Conservation (phyloP, 2,113 vertebrate species). For the Brachionichthys hirsutus region DNA sequence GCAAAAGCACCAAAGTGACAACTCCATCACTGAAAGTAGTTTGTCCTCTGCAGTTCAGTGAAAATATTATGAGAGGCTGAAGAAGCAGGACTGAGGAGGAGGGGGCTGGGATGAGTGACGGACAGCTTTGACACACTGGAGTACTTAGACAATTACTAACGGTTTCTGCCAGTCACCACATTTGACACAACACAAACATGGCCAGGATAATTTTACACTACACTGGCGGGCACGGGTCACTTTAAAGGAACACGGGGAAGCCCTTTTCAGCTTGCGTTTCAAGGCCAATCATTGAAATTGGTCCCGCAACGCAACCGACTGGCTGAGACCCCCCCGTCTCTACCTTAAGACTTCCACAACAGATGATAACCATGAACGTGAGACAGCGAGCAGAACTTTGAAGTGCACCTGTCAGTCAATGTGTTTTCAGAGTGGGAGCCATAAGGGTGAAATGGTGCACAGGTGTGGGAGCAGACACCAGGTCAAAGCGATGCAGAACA, state of each 20-base stretch:
- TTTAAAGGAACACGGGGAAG: conserved; percentile 79
- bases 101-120: conserved; percentile 75
- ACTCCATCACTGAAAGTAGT: conserved; percentile 80
- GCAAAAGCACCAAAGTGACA: conserved; percentile 78
- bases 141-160: conserved; percentile 84
- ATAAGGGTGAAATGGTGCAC: conserved; percentile 72
- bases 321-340: conserved; percentile 33
- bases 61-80: conserved; percentile 81
- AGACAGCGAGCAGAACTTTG: conserved; percentile 63
- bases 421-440: conserved; percentile 61
- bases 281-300: conserved; percentile 81
- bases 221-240: conserved; percentile 77
- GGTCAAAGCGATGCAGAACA: conserved; percentile 63
- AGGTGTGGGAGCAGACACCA: conserved; percentile 69
- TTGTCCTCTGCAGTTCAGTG: conserved; percentile 79
- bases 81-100: conserved; percentile 59
- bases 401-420: conserved; percentile 79
- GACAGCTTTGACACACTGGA: conserved; percentile 82
- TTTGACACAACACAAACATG: conserved; percentile 82
- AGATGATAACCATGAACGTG: conserved; percentile 66
- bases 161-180: conserved; percentile 82
- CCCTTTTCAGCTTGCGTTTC: conserved; percentile 77
- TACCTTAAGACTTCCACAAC: conserved; percentile 41
- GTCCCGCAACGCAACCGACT: conserved; percentile 65
- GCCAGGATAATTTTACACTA: conserved; percentile 79